Base-by-base conservation (phyloP, 2,797 vertebrate species). In the Valencia hispanica region DNA sequence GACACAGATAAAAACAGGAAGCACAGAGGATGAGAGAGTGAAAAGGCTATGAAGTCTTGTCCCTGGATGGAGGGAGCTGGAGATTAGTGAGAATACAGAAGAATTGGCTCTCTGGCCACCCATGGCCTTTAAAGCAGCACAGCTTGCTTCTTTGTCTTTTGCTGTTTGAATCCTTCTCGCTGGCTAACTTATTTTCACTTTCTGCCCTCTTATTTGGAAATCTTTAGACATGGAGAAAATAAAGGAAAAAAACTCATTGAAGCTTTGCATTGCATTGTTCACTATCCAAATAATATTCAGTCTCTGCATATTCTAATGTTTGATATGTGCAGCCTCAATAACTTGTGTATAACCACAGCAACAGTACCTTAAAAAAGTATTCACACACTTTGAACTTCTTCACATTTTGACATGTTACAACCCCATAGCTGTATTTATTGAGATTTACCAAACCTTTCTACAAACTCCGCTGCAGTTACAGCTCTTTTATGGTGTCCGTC, bases 1-100 rank as follows among this genome's bases (percentile, higher is more conserved):
- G 74, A 73, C 65, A 48, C 79, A 89, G 85, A 88, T 86, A 70
- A 78, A 91, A 85, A 87, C 84, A 86, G 84, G 82, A 93, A 91
- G 82, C 66, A 61, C 75, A 78, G 55, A 71, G 75, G 82, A 86
- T 79, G 81, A 84, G 82, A 86, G 77, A 66, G 72, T 68, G 75
- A 74, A 81, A 55, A 80, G 87, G 87, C 77, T 77, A 77, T 55
- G 73, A 84, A 87, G 85, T 73, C 53, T 8, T 25, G 72, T 90
- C 77, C 85, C 90, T 76, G 81, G 87, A 75, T 69, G 84, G 78
- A 80, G 68, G 43, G 34, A 45, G 36, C 78, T 25, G 68, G 32
- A 76, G 68, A 75, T 77, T 81, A 84, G 72, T 80, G 59, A 87
- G 82, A 91, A 87, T 86, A 83, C 74, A 86, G 51, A 72, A 69